Evolutionary conservation across 2,113 vertebrate genomes (phyloP), one percentile per base, ranked within the genome.

Genomic region (Platycercus adscitus): DNA sequence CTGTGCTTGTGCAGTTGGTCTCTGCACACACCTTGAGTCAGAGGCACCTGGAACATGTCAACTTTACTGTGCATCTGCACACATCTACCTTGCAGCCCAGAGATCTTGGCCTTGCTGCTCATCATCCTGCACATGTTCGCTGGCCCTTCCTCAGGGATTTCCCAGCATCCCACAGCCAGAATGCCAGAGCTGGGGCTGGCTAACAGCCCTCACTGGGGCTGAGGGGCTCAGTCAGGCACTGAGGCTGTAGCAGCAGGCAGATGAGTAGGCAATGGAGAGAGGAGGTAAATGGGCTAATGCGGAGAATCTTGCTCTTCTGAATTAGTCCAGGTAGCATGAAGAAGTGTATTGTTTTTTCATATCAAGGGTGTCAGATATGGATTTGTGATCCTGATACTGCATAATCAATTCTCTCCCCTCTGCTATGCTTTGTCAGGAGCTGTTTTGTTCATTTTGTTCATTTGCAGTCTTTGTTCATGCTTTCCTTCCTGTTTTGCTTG

Each of bases 331-430:
- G 26, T 56, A 80, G 84, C 63, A 17, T 89, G 91, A 93, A 93
- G 79, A 72, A 78, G 47, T 47, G 39, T 90, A 91, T 96, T 96
- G 93, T 86, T 93, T 96, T 95, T 94, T 88, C 86, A 64, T 85
- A 86, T 91, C 87, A 91, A 66, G 87, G 85, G 47, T 96, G 80
- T 95, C 93, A 95, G 92, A 91, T 95, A 89, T 19, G 71, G 89
- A 94, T 96, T 96, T 96, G 95, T 96, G 95, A 95, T 95, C 84
- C 89, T 95, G 95, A 96, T 96, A 83, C 77, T 77, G 91, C 87
- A 87, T 97, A 97, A 97, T 96, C 96, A 82, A 94, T 97, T 97
- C 53, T 91, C 68, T 91, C 14, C 77, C 71, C 81, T 95, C 86
- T 58, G 86, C 92, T 47, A 50, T 94, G 94, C 91, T 95, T 92